Conservation (phyloP, 2,888 invertebrate genomes). For the Aspidiotus destructor region DNA sequence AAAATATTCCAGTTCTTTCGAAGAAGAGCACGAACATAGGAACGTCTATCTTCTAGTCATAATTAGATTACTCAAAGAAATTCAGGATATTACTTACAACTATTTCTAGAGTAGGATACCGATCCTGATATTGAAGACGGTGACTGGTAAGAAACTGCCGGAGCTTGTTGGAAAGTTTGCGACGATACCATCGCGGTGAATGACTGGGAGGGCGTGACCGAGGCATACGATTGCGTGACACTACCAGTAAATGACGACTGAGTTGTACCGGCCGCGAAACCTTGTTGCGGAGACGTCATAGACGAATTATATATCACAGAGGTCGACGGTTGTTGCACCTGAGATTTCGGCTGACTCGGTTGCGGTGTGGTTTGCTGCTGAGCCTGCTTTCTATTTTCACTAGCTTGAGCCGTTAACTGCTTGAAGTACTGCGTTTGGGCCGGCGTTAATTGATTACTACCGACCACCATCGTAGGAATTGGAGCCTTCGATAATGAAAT, state of each 20-base stretch:
- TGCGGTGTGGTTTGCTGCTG: slow-evolving; percentile 11
- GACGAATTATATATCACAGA: slow-evolving; percentile 33
- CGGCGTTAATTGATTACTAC: slow-evolving; percentile 44
- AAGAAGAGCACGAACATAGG: too few species aligned
- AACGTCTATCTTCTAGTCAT: too few species aligned
- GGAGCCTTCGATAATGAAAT: slow-evolving; percentile 6
- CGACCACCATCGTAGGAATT: slow-evolving; percentile 27
- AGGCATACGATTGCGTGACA: slow-evolving; percentile 22
- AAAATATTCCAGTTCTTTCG: too few species aligned
- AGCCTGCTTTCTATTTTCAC: slow-evolving; percentile 25
- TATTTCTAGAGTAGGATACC: slow-evolving; percentile 21
- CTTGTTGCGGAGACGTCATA: slow-evolving; percentile 21
- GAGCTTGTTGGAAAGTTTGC: slow-evolving; percentile 29
- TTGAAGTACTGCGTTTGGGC: slow-evolving; percentile 53
- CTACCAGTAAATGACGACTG: slow-evolving; percentile 23
- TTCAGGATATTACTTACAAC: slow-evolving; percentile 7
- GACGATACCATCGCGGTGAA: slow-evolving; percentile 23
- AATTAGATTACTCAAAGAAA: too few species aligned
- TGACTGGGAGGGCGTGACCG: slow-evolving; percentile 20
- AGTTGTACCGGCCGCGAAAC: slow-evolving; percentile 19
- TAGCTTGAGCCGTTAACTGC: slow-evolving; percentile 43
- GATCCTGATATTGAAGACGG: slow-evolving; percentile 24
- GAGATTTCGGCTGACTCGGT: slow-evolving; percentile 3
- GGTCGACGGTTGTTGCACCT: slow-evolving; percentile 18
- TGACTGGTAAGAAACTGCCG: slow-evolving; percentile 18